These are phyloP conservation scores for Drosophila anceps DNA, from an alignment of 2,888 invertebrate species.

Conservation along the genomic window DNA sequence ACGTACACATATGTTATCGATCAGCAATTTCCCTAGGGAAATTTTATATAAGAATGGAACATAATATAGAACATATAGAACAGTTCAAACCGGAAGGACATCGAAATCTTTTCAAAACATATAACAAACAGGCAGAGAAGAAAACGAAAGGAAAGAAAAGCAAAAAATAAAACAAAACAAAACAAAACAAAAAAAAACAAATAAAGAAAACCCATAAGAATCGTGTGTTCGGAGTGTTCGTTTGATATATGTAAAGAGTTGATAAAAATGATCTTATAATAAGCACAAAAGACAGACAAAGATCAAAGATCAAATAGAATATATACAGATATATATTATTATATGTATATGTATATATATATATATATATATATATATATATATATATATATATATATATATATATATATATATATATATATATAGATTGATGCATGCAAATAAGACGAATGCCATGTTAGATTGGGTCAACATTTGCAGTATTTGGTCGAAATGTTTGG, in stretches of 20 bases:
- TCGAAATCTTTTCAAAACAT: background rate
- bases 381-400: background rate
- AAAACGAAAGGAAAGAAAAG: background rate
- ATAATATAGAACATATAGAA: background rate
- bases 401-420: background rate
- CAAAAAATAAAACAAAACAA: background rate
- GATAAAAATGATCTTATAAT: slow-evolving; percentile 15
- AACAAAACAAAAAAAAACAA: background rate
- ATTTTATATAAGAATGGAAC: background rate
- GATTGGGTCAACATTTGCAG: slow-evolving; percentile 9
- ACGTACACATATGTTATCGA: slow-evolving; percentile 4
- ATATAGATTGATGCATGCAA: slow-evolving; percentile 22
- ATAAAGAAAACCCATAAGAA: background rate
- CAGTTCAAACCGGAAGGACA: background rate
- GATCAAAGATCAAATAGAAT: slow-evolving; percentile 11
- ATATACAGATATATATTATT: no score
- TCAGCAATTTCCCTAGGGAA: background rate
- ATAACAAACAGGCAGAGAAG: slow-evolving; percentile 1
- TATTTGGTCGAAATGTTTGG: slow-evolving; percentile 27
- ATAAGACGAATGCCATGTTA: slow-evolving; percentile 17
- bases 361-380: background rate
- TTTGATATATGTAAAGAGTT: slow-evolving; percentile 1
- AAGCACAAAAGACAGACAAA: slow-evolving; percentile 15
- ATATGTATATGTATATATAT: background rate
- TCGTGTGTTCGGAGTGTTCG: slow-evolving; percentile 12